Conservation (phyloP, 2,113 vertebrate species). For the Sinosuthora webbiana region DNA sequence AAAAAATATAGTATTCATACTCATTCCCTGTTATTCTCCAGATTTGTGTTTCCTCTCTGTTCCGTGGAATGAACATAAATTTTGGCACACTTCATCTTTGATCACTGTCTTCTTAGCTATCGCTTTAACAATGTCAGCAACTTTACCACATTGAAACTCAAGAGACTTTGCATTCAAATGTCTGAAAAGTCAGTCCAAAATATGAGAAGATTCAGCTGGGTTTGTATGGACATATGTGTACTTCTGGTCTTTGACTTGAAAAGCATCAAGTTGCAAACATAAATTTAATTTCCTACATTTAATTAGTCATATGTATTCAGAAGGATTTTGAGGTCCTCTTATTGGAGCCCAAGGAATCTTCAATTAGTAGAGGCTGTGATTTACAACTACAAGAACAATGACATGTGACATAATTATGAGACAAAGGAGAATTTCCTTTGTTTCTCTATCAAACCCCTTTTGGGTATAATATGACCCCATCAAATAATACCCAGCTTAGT, state of each 20-base stretch:
- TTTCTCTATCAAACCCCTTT: accelerated
- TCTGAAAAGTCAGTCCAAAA: neutral
- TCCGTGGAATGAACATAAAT: accelerated
- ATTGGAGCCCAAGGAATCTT: neutral
- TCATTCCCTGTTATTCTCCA: neutral
- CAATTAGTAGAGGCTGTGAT: accelerated
- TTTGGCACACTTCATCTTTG: neutral
- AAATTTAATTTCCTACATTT: neutral
- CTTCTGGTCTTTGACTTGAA: neutral
- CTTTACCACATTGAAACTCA: neutral
- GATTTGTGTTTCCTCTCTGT: neutral
- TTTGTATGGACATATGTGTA: accelerated
- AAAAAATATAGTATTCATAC: neutral
- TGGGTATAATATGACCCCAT: neutral
- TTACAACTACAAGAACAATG: neutral
- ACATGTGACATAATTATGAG: neutral
- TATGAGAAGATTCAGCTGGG: neutral
- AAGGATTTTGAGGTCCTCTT: neutral
- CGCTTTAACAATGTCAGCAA: neutral
- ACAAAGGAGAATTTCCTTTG: neutral
- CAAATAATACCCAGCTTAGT: neutral
- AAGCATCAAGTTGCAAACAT: neutral
- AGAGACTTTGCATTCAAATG: neutral
- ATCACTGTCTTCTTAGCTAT: neutral
- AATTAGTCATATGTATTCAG: neutral